Evolutionary conservation across 2,888 invertebrate genomes (phyloP).

Genomic region (Nemapogon koenigi): DNA sequence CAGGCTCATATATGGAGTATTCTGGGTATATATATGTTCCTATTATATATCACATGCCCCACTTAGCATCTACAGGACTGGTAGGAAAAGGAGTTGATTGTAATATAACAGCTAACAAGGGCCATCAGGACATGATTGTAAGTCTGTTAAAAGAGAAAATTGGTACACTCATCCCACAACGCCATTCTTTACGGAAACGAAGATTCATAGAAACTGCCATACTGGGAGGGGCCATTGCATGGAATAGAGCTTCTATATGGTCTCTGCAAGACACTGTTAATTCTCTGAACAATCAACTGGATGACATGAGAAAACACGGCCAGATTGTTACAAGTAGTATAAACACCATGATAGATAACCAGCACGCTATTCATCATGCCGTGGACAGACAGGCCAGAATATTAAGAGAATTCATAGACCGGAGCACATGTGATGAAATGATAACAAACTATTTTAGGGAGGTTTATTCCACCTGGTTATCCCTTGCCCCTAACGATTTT

Average conservation of each 20-base stretch:
- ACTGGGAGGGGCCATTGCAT: constrained; percentile 1
- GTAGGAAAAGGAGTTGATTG: background rate
- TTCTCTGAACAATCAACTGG: background rate
- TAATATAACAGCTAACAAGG: background rate
- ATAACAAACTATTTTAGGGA: constrained; percentile 1
- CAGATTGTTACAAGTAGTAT: constrained; percentile 1
- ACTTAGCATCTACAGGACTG: no score
- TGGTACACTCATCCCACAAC: constrained; percentile 1
- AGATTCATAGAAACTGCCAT: background rate
- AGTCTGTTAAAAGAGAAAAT: constrained; percentile 2
- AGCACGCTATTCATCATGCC: constrained; percentile 3
- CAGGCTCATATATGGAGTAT: background rate
- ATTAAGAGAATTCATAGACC: background rate
- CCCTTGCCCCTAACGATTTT: constrained; percentile 3
- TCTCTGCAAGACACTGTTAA: background rate
- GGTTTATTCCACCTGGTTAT: background rate
- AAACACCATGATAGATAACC: constrained; percentile 1
- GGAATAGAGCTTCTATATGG: constrained; percentile 2
- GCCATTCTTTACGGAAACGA: background rate
- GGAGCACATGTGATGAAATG: background rate
- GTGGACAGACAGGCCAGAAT: constrained; percentile 5
- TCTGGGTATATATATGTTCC: background rate
- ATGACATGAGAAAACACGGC: background rate
- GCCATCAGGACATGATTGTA: background rate
- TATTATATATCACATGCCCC: background rate